Evolutionary conservation across 2,797 vertebrate genomes (phyloP).

Genomic region (Lacerta viridis): DNA sequence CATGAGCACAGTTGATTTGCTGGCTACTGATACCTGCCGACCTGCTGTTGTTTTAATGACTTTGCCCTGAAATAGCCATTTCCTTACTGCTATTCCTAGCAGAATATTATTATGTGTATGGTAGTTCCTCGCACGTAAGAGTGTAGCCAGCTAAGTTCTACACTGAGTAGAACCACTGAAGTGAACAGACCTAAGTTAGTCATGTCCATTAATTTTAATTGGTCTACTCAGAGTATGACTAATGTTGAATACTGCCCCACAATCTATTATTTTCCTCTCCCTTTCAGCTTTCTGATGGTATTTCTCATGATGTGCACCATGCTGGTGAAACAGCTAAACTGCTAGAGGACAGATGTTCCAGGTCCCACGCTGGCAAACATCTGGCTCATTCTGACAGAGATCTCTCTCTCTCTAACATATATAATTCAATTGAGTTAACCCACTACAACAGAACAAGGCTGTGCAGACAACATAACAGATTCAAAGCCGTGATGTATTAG

Average conservation of each 20-base stretch:
- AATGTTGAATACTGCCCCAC: not conserved
- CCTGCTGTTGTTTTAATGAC: not conserved
- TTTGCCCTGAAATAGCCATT: not conserved
- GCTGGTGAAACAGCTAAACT: not conserved
- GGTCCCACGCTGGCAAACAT: not conserved
- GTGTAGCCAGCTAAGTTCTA: too few species aligned
- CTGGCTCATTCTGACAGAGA: not conserved
- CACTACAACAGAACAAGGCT: not conserved
- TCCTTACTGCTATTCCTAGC: too few species aligned
- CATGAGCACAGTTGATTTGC: too few species aligned
- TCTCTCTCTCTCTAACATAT: not conserved
- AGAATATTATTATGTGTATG: not conserved
- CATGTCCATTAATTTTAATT: too few species aligned
- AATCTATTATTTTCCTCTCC: not conserved
- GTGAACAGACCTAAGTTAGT: too few species aligned
- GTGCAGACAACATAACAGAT: not conserved
- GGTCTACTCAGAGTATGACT: too few species aligned
- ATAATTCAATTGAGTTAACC: not conserved
- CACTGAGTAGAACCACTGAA: too few species aligned
- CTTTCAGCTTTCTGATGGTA: not conserved
- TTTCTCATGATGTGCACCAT: not conserved
- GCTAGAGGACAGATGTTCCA: not conserved
- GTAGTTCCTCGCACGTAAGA: too few species aligned
- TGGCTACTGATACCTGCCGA: not conserved
- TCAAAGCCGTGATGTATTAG: not conserved